Conservation (phyloP, 2,113 vertebrate genomes). For the Petroica traversi region DNA sequence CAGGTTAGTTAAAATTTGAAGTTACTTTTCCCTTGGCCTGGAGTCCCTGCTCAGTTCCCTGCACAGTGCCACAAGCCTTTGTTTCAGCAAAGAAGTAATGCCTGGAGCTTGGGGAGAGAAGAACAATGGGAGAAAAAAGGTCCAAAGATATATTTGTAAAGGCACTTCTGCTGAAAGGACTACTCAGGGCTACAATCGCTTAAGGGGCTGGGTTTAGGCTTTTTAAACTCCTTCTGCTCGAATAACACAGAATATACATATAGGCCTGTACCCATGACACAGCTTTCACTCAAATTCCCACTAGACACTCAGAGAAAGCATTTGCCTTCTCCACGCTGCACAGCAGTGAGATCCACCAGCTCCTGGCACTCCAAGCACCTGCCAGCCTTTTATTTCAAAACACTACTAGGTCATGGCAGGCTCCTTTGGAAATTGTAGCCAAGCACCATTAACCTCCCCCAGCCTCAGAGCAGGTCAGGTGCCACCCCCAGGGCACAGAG, state of each 20-base stretch:
- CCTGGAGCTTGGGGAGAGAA: not conserved
- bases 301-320: not conserved
- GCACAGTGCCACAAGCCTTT: not conserved
- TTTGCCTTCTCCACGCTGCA: not conserved
- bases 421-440: not conserved
- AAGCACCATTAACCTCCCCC: not conserved
- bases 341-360: not conserved
- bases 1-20: not conserved
- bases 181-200: not conserved
- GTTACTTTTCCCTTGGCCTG: not conserved
- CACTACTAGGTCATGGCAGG: not conserved
- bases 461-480: not conserved
- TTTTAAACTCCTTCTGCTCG: not conserved
- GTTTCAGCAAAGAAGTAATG: not conserved
- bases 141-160: not conserved
- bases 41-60: not conserved
- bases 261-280: not conserved
- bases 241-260: not conserved
- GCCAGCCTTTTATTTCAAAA: not conserved
- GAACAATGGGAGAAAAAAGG: not conserved
- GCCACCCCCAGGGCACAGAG: not conserved
- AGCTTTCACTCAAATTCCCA: not conserved
- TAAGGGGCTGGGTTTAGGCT: not conserved
- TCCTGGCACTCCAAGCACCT: not conserved
- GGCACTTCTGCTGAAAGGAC: not conserved